Percentiles rank a stretch among this genome's conserved stretches.
phyloP scores from a whole-genome alignment of 2,113 vertebrate genomes.

The Tyrannus savana region DNA sequence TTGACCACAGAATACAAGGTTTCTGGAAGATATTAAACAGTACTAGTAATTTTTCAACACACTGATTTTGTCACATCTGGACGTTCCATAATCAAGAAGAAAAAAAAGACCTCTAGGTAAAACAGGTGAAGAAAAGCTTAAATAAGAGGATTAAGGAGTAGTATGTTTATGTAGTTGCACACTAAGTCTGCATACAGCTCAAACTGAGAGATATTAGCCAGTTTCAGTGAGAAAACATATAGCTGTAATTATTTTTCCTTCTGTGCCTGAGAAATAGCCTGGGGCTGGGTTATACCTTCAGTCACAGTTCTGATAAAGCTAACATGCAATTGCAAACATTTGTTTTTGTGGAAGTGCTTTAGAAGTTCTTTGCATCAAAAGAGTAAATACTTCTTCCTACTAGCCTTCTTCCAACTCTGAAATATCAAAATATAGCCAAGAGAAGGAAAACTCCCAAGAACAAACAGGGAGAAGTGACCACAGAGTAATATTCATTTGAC shows the following conservation, averaged over 20 bases:
- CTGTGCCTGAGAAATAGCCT: background rate
- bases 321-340: background rate
- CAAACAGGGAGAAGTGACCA: background rate
- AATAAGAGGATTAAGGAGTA: background rate
- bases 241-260: background rate
- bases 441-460: background rate
- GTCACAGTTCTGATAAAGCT: background rate
- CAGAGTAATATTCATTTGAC: background rate
- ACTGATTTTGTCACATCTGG: background rate
- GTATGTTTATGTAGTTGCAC: fast-evolving
- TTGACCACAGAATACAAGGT: background rate
- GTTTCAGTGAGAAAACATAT: background rate
- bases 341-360: background rate
- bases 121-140: background rate
- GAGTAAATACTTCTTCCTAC: background rate
- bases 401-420: background rate
- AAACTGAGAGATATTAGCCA: background rate
- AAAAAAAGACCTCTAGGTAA: background rate
- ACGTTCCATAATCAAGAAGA: background rate
- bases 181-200: fast-evolving
- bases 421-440: background rate
- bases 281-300: background rate
- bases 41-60: background rate
- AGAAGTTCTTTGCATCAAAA: background rate
- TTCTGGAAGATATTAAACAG: background rate